Percentiles rank a stretch among this genome's conserved stretches.
Evolutionary conservation across 2,113 vertebrate genomes (phyloP).

Genomic region (Centropus bengalensis): DNA sequence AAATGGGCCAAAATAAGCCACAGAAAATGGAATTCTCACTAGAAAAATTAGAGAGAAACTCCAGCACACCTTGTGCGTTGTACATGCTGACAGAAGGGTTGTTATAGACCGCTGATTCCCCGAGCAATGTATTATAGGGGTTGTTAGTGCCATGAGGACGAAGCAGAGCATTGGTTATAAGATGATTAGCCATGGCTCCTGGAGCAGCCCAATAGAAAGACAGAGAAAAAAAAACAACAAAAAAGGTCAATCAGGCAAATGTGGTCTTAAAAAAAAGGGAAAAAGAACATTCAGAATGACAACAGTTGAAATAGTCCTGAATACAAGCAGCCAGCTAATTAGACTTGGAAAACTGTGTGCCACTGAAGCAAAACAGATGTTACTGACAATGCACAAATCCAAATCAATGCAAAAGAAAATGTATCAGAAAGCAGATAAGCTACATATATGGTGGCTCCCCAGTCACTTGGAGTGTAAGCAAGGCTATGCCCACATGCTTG

Average conservation of each 20-base stretch:
- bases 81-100: conserved; percentile 99
- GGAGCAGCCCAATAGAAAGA: conserved; percentile 93
- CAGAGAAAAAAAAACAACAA: conserved; percentile 83
- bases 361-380: conserved; percentile 76
- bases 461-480: conserved; percentile 60
- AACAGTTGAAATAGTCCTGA: conserved; percentile 85
- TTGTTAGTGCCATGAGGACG: conserved; percentile 99
- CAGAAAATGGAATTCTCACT: conserved; percentile 80
- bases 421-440: conserved; percentile 61
- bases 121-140: conserved; percentile 99
- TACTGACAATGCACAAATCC: conserved; percentile 71
- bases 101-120: conserved; percentile 99
- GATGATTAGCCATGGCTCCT: conserved; percentile 99
- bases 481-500: conserved; percentile 76
- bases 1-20: conserved; percentile 77
- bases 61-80: conserved; percentile 99
- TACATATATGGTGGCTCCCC: conserved; percentile 57
- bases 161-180: conserved; percentile 99
- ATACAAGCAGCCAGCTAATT: conserved; percentile 80
- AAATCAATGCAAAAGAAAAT: conserved; percentile 72
- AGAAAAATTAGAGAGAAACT: conserved; percentile 82
- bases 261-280: conserved; percentile 80
- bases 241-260: conserved; percentile 94
- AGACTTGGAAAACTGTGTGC: conserved; percentile 74
- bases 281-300: conserved; percentile 86